These are phyloP conservation scores for Nudaria mundana DNA, from an alignment of 2,888 invertebrate species.

Conservation along the genomic window DNA sequence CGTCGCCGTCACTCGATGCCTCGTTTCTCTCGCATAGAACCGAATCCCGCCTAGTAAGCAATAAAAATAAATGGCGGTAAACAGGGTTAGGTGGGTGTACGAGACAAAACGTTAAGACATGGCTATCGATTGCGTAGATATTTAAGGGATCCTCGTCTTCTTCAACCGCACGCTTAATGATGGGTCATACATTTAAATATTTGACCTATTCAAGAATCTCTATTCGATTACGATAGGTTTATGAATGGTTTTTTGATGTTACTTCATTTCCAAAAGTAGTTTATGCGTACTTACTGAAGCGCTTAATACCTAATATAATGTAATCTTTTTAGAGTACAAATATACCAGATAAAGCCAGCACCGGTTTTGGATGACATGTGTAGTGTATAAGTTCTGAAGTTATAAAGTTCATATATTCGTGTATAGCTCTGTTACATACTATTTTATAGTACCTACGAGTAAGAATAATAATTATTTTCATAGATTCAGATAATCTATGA, in stretches of 20 bases:
- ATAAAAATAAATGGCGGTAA: constrained; percentile 62
- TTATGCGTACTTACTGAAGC: constrained; percentile 11
- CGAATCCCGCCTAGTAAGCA: constrained; percentile 45
- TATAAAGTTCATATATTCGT: too few species aligned
- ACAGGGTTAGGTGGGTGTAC: constrained; percentile 43
- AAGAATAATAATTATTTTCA: too few species aligned
- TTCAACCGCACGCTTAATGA: constrained; percentile 64
- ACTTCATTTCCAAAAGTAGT: constrained; percentile 41
- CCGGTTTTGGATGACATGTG: constrained; percentile 41
- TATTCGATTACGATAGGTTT: constrained; percentile 46
- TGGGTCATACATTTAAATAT: constrained; percentile 76
- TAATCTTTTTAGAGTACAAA: too few species aligned
- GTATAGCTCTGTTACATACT: too few species aligned
- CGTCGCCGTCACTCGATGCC: constrained; percentile 24
- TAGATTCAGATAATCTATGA: too few species aligned
- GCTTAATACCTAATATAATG: too few species aligned
- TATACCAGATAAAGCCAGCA: constrained; percentile 50
- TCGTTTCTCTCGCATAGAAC: constrained; percentile 22
- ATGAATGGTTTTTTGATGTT: constrained; percentile 53
- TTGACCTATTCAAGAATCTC: constrained; percentile 54
- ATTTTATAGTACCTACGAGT: too few species aligned
- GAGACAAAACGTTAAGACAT: constrained; percentile 65
- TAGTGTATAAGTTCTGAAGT: too few species aligned
- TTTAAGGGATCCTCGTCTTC: constrained; percentile 49
- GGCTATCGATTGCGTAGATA: constrained; percentile 55